Conservation (phyloP, 1,140 invertebrate species). For the Cydia pomonella region DNA sequence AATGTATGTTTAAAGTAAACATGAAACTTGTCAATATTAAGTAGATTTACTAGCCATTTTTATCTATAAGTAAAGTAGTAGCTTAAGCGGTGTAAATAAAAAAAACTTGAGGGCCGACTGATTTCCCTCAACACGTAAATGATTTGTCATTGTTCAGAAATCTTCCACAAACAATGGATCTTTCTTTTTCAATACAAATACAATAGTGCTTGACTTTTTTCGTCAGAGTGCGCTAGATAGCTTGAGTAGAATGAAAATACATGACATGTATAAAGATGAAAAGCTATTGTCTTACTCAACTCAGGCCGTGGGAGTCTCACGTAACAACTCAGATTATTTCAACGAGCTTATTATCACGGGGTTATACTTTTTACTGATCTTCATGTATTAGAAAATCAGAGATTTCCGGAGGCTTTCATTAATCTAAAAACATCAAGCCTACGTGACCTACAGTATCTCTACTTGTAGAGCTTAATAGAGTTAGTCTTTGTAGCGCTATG, state of each 20-base stretch:
- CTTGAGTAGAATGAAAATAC: constrained; percentile 26
- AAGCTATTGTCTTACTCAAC: constrained; percentile 30
- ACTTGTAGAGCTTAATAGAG: background rate
- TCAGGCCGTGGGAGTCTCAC: constrained; percentile 22
- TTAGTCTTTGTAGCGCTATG: no score
- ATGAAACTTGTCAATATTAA: no score
- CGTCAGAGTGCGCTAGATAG: constrained; percentile 6
- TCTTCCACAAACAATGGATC: constrained; percentile 33
- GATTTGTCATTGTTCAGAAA: constrained; percentile 23
- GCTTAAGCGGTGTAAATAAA: no score
- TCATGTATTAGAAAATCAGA: background rate
- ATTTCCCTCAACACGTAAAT: background rate
- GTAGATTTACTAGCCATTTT: no score
- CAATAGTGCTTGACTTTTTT: constrained; percentile 36
- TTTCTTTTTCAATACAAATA: constrained; percentile 38
- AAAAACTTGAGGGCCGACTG: no score
- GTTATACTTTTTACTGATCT: background rate
- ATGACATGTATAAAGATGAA: constrained; percentile 12
- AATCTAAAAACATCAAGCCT: background rate
- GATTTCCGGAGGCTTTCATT: background rate
- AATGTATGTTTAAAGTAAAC: no score
- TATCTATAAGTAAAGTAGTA: no score
- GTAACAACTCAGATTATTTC: background rate
- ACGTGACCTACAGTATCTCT: background rate
- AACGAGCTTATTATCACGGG: background rate